These are phyloP conservation scores for Acipenser ruthenus DNA, from an alignment of 2,797 vertebrate species.

Conservation along the genomic window DNA sequence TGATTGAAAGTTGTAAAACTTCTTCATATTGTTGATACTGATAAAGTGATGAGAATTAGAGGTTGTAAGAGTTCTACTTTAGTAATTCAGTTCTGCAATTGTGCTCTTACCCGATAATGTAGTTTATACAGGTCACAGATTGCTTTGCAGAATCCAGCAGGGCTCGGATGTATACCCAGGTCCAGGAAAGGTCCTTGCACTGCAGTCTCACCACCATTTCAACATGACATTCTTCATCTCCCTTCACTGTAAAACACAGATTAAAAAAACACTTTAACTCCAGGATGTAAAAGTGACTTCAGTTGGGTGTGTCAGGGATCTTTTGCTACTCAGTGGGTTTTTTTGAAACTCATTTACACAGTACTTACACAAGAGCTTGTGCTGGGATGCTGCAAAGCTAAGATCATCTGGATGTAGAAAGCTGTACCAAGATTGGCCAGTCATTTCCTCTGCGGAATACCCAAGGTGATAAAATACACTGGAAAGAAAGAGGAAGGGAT, in stretches of 20 bases:
- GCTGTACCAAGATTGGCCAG: slow-evolving; percentile 69
- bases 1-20: too few species aligned
- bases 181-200: slow-evolving; percentile 55
- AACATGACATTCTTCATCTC: slow-evolving; percentile 35
- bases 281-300: too few species aligned
- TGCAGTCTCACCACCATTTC: slow-evolving; percentile 62
- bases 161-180: slow-evolving; percentile 50
- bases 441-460: slow-evolving; percentile 56
- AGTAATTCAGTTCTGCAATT: not conserved
- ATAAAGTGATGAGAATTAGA: too few species aligned
- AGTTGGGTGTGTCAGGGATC: too few species aligned
- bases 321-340: too few species aligned
- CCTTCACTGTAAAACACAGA: slow-evolving; percentile 41
- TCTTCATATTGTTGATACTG: too few species aligned
- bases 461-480: slow-evolving; percentile 66
- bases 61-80: too few species aligned
- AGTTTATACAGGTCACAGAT: slow-evolving; percentile 55
- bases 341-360: too few species aligned
- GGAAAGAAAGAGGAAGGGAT: slow-evolving; percentile 13
- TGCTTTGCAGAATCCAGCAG: slow-evolving; percentile 28
- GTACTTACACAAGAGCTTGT: slow-evolving; percentile 64
- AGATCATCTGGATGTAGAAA: slow-evolving; percentile 73
- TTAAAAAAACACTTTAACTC: too few species aligned
- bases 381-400: slow-evolving; percentile 42
- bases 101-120: slow-evolving; percentile 57